Evolutionary conservation across 2,797 vertebrate species (phyloP), one percentile per base, ranked within the genome.

Genomic region (Gymnodraco acuticeps): DNA sequence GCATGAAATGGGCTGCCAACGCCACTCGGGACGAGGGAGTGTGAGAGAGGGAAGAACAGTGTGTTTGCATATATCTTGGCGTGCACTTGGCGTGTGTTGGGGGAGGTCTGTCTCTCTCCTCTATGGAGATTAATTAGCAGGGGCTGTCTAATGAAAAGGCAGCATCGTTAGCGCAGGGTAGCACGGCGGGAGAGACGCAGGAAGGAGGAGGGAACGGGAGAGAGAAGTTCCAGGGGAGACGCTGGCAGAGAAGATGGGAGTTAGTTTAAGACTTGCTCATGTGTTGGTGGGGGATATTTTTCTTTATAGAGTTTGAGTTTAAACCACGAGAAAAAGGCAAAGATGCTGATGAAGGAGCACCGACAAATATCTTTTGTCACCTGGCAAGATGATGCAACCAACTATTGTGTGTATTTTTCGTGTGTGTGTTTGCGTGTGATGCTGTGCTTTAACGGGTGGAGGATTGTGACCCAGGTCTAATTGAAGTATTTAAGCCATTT

Each of bases 1-100:
- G 94, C 95, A 95, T 95, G 95, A 96, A 96, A 96, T 95, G 94
- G 93, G 92, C 94, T 95, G 94, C 94, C 94, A 95, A 86, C 90
- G 87, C 91, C 93, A 92, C 92, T 80, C 91, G 91, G 94, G 91
- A 94, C 86, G 60, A 91, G 88, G 85, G 80, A 82, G 86, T 9
- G 87, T 84, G 87, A 82, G 84, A 82, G 82, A 80, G 78, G 70
- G 79, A 87, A 90, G 85, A 82, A 80, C 83, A 86, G 91, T 91
- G 91, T 88, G 88, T 88, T 89, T 92, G 92, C 92, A 90, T 92
- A 93, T 86, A 89, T 94, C 91, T 91, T 75, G 73, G 71, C 43
- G 75, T 86, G 81, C 75, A 83, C 69, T 87, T 73, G 17, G 65
- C 79, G 45, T 76, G 82, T 88, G 83, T 90, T 85, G 60, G 83